phyloP scores from a whole-genome alignment of 2,113 vertebrate genomes.

The Melanerpes aurifrons region DNA sequence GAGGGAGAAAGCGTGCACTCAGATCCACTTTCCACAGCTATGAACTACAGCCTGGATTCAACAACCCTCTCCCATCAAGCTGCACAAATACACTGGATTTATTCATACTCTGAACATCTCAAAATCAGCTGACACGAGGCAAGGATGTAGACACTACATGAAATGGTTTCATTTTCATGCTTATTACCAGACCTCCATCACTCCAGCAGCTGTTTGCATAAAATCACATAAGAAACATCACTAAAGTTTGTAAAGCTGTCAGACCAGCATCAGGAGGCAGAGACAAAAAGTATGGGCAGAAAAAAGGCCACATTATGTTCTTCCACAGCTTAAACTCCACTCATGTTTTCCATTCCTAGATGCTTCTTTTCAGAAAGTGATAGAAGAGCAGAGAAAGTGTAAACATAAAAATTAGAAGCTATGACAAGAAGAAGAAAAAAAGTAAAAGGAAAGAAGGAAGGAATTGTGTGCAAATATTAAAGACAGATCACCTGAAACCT shows the following conservation, averaged over 20 bases:
- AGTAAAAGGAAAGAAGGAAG: neutral
- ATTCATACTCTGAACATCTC: neutral
- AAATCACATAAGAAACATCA: constrained; percentile 3
- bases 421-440: neutral
- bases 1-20: neutral
- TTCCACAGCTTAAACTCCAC: neutral
- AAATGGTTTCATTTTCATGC: neutral
- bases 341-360: neutral
- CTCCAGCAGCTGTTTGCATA: constrained; percentile 10
- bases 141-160: neutral
- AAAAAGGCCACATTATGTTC: neutral
- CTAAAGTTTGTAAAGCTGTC: neutral
- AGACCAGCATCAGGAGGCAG: neutral
- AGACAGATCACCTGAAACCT: neutral
- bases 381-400: neutral
- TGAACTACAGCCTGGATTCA: neutral
- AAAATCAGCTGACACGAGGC: neutral
- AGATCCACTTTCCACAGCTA: neutral
- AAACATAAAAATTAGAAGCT: neutral
- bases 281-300: neutral
- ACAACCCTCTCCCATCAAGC: neutral
- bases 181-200: neutral
- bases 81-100: neutral
- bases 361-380: neutral
- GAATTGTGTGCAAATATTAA: neutral